A percentile compares a stretch with the other conserved stretches of the same genome.
phyloP scores from a whole-genome alignment of 2,888 invertebrate species.

The Merodon equestris region DNA sequence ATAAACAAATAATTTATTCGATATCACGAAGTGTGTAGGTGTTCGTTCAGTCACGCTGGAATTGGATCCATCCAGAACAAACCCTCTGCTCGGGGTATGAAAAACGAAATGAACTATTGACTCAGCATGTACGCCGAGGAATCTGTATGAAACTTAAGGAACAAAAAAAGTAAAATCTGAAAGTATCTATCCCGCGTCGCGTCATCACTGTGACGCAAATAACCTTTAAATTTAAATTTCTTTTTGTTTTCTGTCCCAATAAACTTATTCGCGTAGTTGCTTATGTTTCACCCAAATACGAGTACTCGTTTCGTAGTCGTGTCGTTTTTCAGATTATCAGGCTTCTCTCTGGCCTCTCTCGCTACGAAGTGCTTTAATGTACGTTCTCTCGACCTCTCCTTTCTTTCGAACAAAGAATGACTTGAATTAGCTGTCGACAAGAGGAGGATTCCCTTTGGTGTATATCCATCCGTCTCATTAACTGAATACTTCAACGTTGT shows the following conservation, averaged over 20 bases:
- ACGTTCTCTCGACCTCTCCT: too few species aligned
- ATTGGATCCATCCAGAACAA: neutral
- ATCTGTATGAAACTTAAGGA: conserved; percentile 8
- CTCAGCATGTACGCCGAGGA: neutral
- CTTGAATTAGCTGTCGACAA: too few species aligned
- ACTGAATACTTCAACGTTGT: conserved; percentile 51
- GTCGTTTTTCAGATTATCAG: neutral
- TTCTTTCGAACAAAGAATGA: too few species aligned
- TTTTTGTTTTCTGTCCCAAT: conserved; percentile 33
- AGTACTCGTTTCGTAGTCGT: neutral
- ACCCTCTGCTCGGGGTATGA: too few species aligned
- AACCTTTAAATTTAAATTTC: conserved; percentile 31
- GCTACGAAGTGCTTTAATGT: too few species aligned
- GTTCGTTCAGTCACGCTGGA: too few species aligned
- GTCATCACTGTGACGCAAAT: conserved; percentile 41
- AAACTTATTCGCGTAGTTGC: conserved; percentile 32
- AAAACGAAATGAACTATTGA: conserved; percentile 3
- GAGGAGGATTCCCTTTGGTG: too few species aligned
- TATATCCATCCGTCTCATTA: conserved; percentile 39
- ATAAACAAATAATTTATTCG: neutral
- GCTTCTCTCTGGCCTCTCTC: too few species aligned
- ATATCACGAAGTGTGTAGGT: neutral
- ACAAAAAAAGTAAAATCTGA: conserved; percentile 3
- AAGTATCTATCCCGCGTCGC: conserved; percentile 28
- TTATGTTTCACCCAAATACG: conserved; percentile 22